These are phyloP conservation scores for Propithecus perrieri DNA, from an alignment of 2,797 vertebrate species.

Conservation along the genomic window DNA sequence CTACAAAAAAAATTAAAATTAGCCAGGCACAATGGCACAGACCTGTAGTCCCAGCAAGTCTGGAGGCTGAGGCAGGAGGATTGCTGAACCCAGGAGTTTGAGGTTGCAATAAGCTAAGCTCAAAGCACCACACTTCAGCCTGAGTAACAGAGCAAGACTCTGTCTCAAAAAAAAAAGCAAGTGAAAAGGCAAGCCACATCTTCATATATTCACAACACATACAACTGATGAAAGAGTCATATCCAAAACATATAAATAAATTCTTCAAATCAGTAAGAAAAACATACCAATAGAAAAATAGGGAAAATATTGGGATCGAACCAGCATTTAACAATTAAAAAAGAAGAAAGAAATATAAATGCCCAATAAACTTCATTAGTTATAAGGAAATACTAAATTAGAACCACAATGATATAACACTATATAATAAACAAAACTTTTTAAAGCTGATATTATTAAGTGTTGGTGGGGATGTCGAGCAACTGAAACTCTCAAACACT, in stretches of 20 bases:
- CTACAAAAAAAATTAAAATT: too few species aligned
- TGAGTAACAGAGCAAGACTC: neutral
- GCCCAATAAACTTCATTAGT: neutral
- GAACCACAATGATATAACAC: neutral
- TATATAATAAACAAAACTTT: neutral
- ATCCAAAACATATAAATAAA: neutral
- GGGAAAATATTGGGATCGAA: neutral
- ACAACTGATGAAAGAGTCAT: neutral
- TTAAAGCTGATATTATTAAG: neutral
- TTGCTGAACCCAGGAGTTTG: neutral
- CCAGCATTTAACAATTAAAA: neutral
- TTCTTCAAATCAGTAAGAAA: neutral
- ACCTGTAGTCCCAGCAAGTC: neutral
- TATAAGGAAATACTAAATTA: neutral
- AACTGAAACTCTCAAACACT: neutral
- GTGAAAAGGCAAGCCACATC: neutral
- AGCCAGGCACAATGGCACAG: neutral
- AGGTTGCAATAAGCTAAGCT: neutral
- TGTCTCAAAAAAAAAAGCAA: neutral
- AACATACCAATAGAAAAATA: neutral
- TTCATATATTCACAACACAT: neutral
- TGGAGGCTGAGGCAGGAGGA: too few species aligned
- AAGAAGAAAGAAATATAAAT: neutral
- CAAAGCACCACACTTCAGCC: neutral
- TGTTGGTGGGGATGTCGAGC: neutral